phyloP scores from a whole-genome alignment of 1,140 invertebrate species.

The Liolophura sinensis region DNA sequence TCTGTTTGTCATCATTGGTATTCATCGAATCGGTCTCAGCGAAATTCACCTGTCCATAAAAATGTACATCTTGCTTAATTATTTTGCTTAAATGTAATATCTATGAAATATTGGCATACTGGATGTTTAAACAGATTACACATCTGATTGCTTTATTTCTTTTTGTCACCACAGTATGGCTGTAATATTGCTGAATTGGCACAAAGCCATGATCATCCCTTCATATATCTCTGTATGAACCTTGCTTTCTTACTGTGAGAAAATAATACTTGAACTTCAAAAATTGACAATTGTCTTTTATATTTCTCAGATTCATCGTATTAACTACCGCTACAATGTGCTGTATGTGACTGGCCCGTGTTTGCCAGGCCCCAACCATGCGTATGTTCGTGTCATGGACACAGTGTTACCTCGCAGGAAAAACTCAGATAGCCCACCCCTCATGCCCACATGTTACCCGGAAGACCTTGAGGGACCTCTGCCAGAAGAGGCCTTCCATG shows the following conservation, averaged over 20 bases:
- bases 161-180: too few relatives aligned
- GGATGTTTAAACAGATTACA: too few relatives aligned
- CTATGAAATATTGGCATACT: too few relatives aligned
- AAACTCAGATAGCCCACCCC: constrained; percentile 63
- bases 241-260: too few relatives aligned
- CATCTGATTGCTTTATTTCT: not conserved
- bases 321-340: constrained; percentile 93
- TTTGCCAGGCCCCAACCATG: constrained; percentile 80
- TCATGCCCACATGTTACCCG: constrained; percentile 80
- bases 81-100: too few relatives aligned
- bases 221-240: too few relatives aligned
- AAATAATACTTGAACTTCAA: not conserved
- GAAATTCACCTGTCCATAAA: too few relatives aligned
- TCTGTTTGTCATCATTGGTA: too few relatives aligned
- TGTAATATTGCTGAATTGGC: too few relatives aligned
- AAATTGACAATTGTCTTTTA: constrained; percentile 8
- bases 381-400: constrained; percentile 82
- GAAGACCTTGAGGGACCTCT: constrained; percentile 62
- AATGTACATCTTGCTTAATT: too few relatives aligned
- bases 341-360: constrained; percentile 82
- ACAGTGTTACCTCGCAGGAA: constrained; percentile 67
- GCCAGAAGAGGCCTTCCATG: constrained; percentile 73
- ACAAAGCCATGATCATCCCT: too few relatives aligned
- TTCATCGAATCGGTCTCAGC: too few relatives aligned
- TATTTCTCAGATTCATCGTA: constrained; percentile 74